Evolutionary conservation across 2,113 vertebrate genomes (phyloP).

Genomic region (Neolamprologus sp.): DNA sequence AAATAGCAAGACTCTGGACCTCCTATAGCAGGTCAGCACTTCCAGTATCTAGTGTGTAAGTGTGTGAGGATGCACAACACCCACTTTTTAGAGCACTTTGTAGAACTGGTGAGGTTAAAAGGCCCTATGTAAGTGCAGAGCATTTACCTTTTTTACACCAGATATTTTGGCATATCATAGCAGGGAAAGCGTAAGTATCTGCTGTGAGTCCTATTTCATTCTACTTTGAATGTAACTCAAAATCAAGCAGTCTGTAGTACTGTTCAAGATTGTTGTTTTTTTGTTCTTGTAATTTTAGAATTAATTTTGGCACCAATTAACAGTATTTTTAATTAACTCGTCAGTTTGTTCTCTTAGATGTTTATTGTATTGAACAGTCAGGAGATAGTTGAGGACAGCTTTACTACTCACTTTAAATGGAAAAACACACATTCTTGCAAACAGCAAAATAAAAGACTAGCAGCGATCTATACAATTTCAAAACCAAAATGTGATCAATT

Average conservation of each 20-base stretch:
- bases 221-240: not conserved
- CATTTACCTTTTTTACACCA: not conserved
- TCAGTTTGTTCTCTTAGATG: not conserved
- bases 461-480: not conserved
- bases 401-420: not conserved
- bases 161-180: not conserved
- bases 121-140: not conserved
- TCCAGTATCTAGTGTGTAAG: not conserved
- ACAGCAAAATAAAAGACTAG: not conserved
- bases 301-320: not conserved
- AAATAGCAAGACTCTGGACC: not conserved
- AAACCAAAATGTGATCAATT: not conserved
- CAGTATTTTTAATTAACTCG: not conserved
- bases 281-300: not conserved
- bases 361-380: not conserved
- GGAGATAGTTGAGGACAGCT: not conserved
- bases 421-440: not conserved
- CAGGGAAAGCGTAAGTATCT: not conserved
- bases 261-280: not conserved
- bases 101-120: not conserved
- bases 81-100: not conserved
- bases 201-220: not conserved
- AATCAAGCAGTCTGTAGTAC: not conserved
- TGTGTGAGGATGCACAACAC: not conserved
- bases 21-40: not conserved